These are phyloP conservation scores for Oreocharis arfaki DNA, from an alignment of 2,113 vertebrate genomes.

Conservation along the genomic window DNA sequence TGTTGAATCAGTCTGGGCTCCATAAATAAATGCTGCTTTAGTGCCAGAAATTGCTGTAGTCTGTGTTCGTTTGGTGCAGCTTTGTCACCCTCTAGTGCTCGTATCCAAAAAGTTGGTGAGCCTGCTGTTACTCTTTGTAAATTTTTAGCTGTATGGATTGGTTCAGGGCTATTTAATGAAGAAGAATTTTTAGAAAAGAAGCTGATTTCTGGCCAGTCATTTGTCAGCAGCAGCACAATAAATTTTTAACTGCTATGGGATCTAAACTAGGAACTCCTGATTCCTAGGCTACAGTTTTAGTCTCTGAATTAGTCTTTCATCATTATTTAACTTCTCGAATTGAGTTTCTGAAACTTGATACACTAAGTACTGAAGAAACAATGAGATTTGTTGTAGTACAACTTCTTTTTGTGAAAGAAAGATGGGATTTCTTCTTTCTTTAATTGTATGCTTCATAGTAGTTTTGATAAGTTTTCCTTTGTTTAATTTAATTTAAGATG, in stretches of 20 bases:
- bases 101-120: not conserved
- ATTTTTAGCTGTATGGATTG: not conserved
- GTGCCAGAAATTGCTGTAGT: not conserved
- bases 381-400: not conserved
- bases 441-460: not conserved
- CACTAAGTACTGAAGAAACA: not conserved
- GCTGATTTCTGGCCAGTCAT: not conserved
- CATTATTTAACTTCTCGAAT: not conserved
- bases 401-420: not conserved
- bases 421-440: not conserved
- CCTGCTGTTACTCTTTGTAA: not conserved
- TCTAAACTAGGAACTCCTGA: not conserved
- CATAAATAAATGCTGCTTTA: not conserved
- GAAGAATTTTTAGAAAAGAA: not conserved
- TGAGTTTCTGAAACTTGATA: not conserved
- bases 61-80: not conserved
- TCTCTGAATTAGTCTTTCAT: not conserved
- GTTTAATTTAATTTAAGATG: not conserved
- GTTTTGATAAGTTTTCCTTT: not conserved
- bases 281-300: not conserved
- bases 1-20: not conserved
- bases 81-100: slow-evolving; percentile 28
- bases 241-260: not conserved
- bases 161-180: not conserved
- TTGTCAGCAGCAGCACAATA: not conserved